Percentiles rank a stretch among this genome's conserved stretches.
phyloP scores from a whole-genome alignment of 2,113 vertebrate species.

The Sula dactylatra region DNA sequence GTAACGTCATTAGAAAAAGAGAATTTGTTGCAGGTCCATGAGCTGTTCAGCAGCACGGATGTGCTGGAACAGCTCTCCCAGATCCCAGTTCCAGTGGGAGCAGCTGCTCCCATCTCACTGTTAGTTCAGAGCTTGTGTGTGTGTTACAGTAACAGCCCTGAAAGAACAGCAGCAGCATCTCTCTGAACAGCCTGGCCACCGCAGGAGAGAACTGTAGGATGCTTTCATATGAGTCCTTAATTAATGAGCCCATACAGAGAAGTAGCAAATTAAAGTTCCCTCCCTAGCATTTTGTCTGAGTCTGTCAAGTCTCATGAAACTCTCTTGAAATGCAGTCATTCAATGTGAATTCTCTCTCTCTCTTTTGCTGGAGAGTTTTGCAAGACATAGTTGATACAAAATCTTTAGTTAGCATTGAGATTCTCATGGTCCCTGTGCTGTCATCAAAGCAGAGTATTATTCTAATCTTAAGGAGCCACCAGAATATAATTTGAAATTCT shows the following conservation, averaged over 20 bases:
- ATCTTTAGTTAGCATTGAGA: neutral
- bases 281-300: neutral
- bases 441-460: neutral
- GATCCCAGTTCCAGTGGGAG: neutral
- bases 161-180: neutral
- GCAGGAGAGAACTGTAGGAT: neutral
- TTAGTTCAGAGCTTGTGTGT: neutral
- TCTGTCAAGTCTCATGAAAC: neutral
- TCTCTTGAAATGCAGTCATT: neutral
- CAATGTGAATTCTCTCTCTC: neutral
- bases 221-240: neutral
- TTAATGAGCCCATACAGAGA: neutral
- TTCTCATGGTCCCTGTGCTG: neutral
- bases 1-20: no score
- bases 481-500: neutral
- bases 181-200: neutral
- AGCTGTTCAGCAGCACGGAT: neutral
- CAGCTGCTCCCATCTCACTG: neutral
- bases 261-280: neutral
- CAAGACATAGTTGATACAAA: neutral
- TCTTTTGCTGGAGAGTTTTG: neutral
- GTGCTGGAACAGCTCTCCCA: neutral
- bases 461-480: neutral
- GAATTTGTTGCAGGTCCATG: neutral
- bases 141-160: neutral